Conservation (phyloP, 2,113 vertebrate genomes). For the Cavia aperea region DNA sequence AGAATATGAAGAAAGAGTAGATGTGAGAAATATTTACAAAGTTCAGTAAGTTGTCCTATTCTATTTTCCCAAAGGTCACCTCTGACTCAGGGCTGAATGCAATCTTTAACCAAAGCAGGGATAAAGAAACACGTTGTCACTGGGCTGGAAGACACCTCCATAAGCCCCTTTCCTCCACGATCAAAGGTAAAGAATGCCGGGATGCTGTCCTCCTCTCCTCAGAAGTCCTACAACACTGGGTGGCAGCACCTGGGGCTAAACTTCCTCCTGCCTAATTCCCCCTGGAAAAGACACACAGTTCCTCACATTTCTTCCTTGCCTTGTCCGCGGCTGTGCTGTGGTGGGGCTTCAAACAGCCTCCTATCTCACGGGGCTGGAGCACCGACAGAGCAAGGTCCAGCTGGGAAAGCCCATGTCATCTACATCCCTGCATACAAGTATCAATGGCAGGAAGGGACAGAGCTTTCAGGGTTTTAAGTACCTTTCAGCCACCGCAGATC, state of each 20-base stretch:
- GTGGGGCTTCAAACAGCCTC: accelerated
- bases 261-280: neutral
- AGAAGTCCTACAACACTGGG: neutral
- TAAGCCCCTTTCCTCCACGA: neutral
- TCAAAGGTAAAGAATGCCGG: neutral
- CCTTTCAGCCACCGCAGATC: neutral
- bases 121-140: neutral
- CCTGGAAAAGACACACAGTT: neutral
- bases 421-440: no score
- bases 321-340: neutral
- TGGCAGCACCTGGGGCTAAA: neutral
- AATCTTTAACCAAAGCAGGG: neutral
- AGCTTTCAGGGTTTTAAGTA: neutral
- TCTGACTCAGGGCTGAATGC: neutral
- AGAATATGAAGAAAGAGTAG: neutral
- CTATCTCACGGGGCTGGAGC: neutral
- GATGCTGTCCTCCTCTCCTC: neutral
- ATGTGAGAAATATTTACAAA: neutral
- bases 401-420: neutral
- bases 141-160: neutral
- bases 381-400: no score
- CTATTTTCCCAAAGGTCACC: neutral
- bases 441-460: neutral
- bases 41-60: neutral
- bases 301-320: neutral